A percentile compares a stretch with the other conserved stretches of the same genome.
These are phyloP conservation scores for Heliangelus exortis DNA, from an alignment of 2,797 vertebrate genomes.

Conservation along the genomic window DNA sequence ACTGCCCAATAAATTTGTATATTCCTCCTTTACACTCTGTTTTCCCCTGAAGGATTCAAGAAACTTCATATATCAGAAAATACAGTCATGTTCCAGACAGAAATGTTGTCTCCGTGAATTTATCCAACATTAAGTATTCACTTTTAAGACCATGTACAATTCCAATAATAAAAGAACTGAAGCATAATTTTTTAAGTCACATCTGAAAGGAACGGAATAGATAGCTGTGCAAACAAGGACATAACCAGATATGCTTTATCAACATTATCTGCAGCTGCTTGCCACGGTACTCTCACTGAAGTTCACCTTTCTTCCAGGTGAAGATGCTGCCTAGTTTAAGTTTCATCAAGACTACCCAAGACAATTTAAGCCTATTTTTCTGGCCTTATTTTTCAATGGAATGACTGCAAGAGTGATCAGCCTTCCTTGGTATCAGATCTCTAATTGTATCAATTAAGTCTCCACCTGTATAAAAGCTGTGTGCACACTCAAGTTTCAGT, in stretches of 20 bases:
- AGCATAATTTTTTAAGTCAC: not conserved
- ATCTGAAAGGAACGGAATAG: not conserved
- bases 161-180: not conserved
- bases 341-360: not conserved
- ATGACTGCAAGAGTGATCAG: not conserved
- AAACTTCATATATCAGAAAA: not conserved
- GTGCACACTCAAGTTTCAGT: not conserved
- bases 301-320: not conserved
- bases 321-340: not conserved
- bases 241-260: not conserved
- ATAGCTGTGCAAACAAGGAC: not conserved
- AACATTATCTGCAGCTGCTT: not conserved
- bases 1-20: not conserved
- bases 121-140: not conserved
- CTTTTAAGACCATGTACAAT: not conserved
- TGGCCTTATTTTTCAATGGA: not conserved
- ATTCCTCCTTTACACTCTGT: not conserved
- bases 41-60: not conserved
- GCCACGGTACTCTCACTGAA: not conserved
- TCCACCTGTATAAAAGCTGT: not conserved
- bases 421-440: not conserved
- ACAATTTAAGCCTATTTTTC: not conserved
- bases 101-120: rapidly evolving
- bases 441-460: not conserved
- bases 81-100: not conserved